Conservation (phyloP, 1,140 invertebrate genomes). For the Aphelenchoides fujianensis region DNA sequence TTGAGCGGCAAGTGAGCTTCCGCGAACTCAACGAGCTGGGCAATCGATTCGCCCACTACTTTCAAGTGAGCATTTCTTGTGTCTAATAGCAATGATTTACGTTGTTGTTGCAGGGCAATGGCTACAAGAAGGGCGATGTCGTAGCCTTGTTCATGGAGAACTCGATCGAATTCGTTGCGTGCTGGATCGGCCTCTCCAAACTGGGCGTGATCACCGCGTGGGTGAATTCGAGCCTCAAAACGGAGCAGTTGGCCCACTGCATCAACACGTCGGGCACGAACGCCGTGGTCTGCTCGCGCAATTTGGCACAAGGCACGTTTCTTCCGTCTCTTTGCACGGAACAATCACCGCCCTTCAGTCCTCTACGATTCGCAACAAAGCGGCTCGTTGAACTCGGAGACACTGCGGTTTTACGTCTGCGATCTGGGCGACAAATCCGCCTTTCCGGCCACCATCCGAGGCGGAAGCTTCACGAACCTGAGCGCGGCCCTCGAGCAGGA, state of each 20-base stretch:
- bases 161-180: conserved; percentile 59
- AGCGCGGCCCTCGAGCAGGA: neutral
- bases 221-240: conserved; percentile 79
- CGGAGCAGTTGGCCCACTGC: conserved; percentile 74
- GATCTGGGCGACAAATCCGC: conserved; percentile 14
- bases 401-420: conserved; percentile 14
- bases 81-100: conserved; percentile 11
- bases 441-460: neutral
- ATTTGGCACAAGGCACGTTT: conserved; percentile 25
- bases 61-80: conserved; percentile 41
- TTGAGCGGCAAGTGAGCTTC: conserved; percentile 48
- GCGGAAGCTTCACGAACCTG: neutral
- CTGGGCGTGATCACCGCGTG: conserved; percentile 76
- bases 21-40: conserved; percentile 51
- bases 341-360: conserved; percentile 36
- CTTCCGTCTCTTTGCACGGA: neutral
- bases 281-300: conserved; percentile 42
- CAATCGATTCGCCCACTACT: conserved; percentile 57
- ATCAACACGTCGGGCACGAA: conserved; percentile 41
- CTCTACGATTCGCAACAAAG: neutral
- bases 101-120: conserved; percentile 71
- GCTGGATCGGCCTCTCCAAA: conserved; percentile 64
- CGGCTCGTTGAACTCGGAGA: conserved; percentile 8
- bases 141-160: conserved; percentile 82
- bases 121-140: conserved; percentile 73